A percentile compares a stretch with the other conserved stretches of the same genome.
These are phyloP conservation scores for Asteroscopus sphinx DNA, from an alignment of 2,888 invertebrate genomes.

Conservation along the genomic window DNA sequence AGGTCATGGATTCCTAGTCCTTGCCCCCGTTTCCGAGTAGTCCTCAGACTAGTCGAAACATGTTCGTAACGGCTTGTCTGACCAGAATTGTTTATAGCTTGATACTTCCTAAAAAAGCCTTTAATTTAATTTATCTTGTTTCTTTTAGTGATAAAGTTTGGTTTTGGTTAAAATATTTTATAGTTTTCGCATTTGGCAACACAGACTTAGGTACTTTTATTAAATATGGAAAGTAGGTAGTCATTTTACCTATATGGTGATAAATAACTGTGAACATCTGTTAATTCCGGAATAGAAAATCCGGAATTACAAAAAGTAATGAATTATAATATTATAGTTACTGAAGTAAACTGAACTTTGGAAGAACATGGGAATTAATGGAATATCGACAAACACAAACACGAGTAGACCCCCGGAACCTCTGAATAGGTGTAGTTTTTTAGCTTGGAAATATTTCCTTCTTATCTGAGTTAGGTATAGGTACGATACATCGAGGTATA, in stretches of 20 bases:
- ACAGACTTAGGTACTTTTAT: neutral
- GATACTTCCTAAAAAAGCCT: constrained; percentile 50
- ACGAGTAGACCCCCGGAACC: too few species aligned
- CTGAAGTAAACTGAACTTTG: too few species aligned
- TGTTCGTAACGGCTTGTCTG: constrained; percentile 50
- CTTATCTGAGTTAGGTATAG: too few species aligned
- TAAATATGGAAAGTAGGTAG: too few species aligned
- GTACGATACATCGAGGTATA: too few species aligned
- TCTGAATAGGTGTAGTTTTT: too few species aligned
- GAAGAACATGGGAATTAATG: too few species aligned
- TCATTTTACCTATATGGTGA: neutral
- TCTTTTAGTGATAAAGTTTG: constrained; percentile 1
- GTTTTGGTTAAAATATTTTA: constrained; percentile 16
- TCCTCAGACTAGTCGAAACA: constrained; percentile 55
- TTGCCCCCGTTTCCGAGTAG: constrained; percentile 49
- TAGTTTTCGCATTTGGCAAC: constrained; percentile 18
- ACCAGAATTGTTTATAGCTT: constrained; percentile 50
- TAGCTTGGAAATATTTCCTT: too few species aligned
- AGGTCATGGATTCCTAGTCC: constrained; percentile 37
- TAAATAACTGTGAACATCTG: constrained; percentile 21
- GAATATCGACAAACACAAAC: too few species aligned
- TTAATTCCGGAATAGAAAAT: neutral
- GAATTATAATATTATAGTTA: too few species aligned
- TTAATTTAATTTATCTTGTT: constrained; percentile 43
- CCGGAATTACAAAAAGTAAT: neutral